A percentile compares a stretch with the other conserved stretches of the same genome.
These are phyloP conservation scores for Emydocephalus ijimae DNA, from an alignment of 2,113 vertebrate species.

Conservation along the genomic window DNA sequence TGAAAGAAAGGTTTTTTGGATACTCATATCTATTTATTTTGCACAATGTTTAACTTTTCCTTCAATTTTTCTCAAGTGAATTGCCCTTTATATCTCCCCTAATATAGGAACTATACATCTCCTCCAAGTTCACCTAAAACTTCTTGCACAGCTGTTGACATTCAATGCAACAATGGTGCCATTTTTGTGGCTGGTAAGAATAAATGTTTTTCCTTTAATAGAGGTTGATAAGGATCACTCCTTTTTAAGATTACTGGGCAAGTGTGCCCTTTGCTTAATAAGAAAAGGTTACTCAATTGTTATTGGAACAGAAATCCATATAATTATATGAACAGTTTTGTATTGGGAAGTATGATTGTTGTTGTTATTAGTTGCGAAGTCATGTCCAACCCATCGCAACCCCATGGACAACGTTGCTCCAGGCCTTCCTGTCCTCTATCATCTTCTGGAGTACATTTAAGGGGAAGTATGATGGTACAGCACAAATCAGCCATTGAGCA, in stretches of 20 bases:
- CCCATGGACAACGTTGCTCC: too few relatives aligned
- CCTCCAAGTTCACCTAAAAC: slow-evolving; percentile 74
- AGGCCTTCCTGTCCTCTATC: too few relatives aligned
- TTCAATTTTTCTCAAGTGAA: neutral
- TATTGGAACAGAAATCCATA: neutral
- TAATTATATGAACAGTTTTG: neutral
- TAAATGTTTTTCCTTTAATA: neutral
- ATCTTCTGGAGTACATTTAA: too few relatives aligned
- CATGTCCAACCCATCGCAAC: too few relatives aligned
- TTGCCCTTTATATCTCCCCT: slow-evolving; percentile 36
- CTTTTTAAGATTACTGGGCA: neutral
- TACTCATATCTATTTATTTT: neutral
- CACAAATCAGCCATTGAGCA: neutral
- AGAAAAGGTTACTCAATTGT: neutral
- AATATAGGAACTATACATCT: slow-evolving; percentile 78
- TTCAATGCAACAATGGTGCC: slow-evolving; percentile 85
- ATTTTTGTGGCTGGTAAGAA: slow-evolving; percentile 89
- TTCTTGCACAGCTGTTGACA: slow-evolving; percentile 74
- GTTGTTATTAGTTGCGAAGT: too few relatives aligned
- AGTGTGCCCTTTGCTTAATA: neutral
- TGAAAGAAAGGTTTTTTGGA: neutral
- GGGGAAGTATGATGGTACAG: neutral
- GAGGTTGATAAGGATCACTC: neutral
- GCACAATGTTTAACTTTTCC: neutral
- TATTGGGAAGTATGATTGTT: neutral